Evolutionary conservation across 2,113 vertebrate species (phyloP).

Genomic region (Mastomys coucha): DNA sequence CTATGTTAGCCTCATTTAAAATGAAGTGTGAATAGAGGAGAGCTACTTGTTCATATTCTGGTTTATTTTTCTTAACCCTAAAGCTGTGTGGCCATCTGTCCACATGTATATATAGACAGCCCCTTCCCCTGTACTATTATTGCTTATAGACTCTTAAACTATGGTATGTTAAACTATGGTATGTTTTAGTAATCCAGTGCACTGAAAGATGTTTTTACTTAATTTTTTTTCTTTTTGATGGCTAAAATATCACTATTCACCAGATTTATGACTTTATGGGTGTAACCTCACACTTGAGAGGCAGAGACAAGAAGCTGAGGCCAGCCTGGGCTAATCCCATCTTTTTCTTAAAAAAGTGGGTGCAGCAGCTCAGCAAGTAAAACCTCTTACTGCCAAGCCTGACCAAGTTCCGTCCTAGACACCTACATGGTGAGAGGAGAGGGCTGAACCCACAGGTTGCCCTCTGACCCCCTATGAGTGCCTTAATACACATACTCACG

Average conservation of each 20-base stretch:
- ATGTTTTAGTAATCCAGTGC: background rate
- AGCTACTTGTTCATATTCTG: slow-evolving; percentile 9
- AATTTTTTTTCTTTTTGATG: background rate
- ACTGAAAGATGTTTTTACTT: background rate
- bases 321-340: background rate
- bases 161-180: background rate
- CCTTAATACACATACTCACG: background rate
- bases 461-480: background rate
- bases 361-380: background rate
- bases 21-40: background rate
- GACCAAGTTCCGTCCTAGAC: background rate
- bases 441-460: too few relatives aligned
- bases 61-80: background rate
- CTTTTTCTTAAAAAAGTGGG: background rate
- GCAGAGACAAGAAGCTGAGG: background rate
- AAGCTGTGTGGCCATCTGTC: background rate
- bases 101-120: background rate
- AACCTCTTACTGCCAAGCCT: background rate
- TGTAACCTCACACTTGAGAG: background rate
- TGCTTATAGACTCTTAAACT: background rate
- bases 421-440: background rate
- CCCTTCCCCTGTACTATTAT: background rate
- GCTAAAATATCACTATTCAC: background rate
- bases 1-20: background rate
- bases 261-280: background rate